These are phyloP conservation scores for Mesorhabditis sp. DNA, from an alignment of 2,888 invertebrate genomes.

Conservation along the genomic window DNA sequence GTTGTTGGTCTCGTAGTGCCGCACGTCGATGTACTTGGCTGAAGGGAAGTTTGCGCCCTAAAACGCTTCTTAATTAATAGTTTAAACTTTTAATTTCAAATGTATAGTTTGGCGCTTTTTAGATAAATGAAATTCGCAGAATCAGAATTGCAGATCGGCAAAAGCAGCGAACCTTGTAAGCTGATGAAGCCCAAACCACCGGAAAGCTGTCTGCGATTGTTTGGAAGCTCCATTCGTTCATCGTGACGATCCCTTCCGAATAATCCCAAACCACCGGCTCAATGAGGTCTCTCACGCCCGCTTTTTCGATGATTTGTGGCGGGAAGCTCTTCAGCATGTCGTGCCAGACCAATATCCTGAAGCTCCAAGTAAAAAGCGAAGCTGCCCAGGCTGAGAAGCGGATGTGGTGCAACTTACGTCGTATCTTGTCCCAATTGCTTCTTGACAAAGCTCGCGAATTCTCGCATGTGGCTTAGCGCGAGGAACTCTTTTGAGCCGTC, in stretches of 20 bases:
- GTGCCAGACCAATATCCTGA: slow-evolving; percentile 74
- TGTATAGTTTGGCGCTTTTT: background rate
- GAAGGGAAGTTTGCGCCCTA: slow-evolving; percentile 44
- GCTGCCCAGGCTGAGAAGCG: background rate
- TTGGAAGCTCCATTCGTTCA: slow-evolving; percentile 39
- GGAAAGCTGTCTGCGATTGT: slow-evolving; percentile 69
- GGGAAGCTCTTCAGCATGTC: slow-evolving; percentile 70
- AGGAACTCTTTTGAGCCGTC: slow-evolving; percentile 32
- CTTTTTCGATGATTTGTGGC: slow-evolving; percentile 23
- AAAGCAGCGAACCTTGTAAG: slow-evolving; percentile 68
- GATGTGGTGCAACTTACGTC: slow-evolving; percentile 14
- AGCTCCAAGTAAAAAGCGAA: background rate
- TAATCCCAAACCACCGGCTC: slow-evolving; percentile 54
- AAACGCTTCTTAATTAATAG: background rate
- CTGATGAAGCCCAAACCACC: slow-evolving; percentile 72
- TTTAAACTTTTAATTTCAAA: background rate
- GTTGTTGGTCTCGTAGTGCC: slow-evolving; percentile 61
- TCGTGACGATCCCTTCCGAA: slow-evolving; percentile 44
- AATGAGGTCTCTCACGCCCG: slow-evolving; percentile 32
- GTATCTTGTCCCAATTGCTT: slow-evolving; percentile 16
- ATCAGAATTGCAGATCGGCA: too few species aligned
- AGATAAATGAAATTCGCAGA: too few species aligned
- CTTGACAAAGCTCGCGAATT: slow-evolving; percentile 33
- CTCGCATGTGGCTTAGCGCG: slow-evolving; percentile 44
- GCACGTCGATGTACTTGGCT: slow-evolving; percentile 58